phyloP scores from a whole-genome alignment of 2,797 vertebrate genomes.

The Agapornis canus region DNA sequence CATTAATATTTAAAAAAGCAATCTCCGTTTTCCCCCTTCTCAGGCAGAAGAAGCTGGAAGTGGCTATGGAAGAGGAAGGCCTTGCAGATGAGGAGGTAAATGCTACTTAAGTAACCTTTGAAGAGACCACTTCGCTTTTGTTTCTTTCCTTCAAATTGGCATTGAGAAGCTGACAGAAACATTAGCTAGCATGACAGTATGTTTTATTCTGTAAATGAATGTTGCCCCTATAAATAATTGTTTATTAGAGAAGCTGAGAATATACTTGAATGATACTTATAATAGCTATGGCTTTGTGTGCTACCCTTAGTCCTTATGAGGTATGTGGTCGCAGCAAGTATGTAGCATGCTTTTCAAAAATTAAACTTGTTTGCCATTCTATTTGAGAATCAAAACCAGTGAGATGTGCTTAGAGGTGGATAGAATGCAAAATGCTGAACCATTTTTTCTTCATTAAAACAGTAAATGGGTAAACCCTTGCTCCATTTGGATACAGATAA shows the following conservation, averaged over 20 bases:
- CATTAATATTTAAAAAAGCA: neutral
- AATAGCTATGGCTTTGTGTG: neutral
- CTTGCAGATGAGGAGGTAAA: constrained; percentile 94
- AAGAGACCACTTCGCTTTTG: neutral
- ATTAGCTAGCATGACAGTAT: neutral
- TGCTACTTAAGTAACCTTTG: neutral
- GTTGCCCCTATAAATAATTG: neutral
- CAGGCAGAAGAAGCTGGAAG: constrained; percentile 98
- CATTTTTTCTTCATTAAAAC: neutral
- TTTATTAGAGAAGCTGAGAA: neutral
- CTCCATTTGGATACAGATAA: accelerated
- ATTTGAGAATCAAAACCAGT: neutral
- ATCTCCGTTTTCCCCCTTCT: neutral
- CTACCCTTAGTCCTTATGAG: neutral
- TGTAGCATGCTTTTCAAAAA: neutral
- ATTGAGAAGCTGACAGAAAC: neutral
- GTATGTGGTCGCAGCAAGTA: neutral
- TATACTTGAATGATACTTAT: neutral
- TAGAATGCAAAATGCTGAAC: neutral
- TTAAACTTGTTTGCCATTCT: neutral
- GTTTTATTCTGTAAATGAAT: neutral
- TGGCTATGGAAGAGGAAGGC: constrained; percentile 98
- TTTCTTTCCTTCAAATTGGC: neutral
- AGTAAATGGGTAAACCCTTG: neutral
- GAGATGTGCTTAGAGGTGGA: neutral